Conservation (phyloP, 1,140 invertebrate genomes). For the Adelges cooleyi region DNA sequence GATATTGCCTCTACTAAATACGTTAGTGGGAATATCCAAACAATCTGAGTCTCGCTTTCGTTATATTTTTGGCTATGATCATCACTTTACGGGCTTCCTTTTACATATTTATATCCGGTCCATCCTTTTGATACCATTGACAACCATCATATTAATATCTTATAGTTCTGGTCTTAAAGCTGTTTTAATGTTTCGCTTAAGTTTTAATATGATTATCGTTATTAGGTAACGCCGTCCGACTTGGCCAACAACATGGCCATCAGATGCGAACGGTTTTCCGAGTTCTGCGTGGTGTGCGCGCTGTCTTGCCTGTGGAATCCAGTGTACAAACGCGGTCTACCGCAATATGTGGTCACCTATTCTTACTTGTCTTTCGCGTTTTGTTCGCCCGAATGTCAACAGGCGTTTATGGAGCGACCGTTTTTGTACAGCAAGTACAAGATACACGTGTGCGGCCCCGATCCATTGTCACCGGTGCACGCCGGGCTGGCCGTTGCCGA, state of each 20-base stretch:
- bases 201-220: too few species aligned
- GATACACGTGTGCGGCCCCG: neutral
- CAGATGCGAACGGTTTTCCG: neutral
- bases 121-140: too few species aligned
- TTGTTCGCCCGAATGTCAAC: neutral
- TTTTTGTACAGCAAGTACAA: neutral
- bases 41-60: too few species aligned
- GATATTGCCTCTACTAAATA: too few species aligned
- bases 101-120: too few species aligned
- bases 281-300: neutral
- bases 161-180: too few species aligned
- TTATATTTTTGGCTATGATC: too few species aligned
- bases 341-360: neutral
- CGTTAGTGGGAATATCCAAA: too few species aligned
- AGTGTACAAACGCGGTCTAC: neutral
- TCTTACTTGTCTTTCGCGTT: neutral
- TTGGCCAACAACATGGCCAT: neutral
- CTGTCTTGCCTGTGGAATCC: neutral
- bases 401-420: neutral
- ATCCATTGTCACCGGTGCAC: neutral
- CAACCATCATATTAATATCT: too few species aligned
- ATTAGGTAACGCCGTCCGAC: too few species aligned
- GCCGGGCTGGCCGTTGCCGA: neutral
- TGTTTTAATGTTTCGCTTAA: too few species aligned
- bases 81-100: too few species aligned